These are phyloP conservation scores for Lasiurus borealis DNA, from an alignment of 2,113 vertebrate genomes.

Conservation along the genomic window DNA sequence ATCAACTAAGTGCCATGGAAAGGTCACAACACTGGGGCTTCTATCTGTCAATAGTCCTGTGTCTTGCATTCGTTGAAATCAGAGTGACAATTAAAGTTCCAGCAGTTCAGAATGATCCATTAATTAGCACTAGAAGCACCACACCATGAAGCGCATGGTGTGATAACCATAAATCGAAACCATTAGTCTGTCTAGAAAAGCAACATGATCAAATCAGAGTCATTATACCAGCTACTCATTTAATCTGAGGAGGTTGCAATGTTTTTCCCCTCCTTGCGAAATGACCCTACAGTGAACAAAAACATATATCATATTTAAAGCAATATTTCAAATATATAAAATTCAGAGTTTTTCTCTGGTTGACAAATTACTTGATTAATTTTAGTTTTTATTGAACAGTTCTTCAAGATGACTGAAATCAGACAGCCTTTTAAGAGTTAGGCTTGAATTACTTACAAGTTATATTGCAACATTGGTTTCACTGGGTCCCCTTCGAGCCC, in stretches of 20 bases:
- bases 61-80: slow-evolving; percentile 77
- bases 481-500: neutral
- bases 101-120: slow-evolving; percentile 85
- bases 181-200: slow-evolving; percentile 89
- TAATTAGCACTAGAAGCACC: slow-evolving; percentile 87
- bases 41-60: slow-evolving; percentile 66
- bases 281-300: neutral
- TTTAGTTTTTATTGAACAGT: neutral
- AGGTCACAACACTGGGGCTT: slow-evolving; percentile 50
- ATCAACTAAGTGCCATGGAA: neutral
- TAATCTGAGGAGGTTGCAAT: slow-evolving; percentile 78
- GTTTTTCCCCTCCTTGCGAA: slow-evolving; percentile 74
- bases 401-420: neutral
- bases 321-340: neutral
- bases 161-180: slow-evolving; percentile 89
- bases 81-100: slow-evolving; percentile 83
- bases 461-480: neutral
- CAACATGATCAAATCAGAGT: slow-evolving; percentile 86
- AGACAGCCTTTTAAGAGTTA: neutral
- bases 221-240: slow-evolving; percentile 86
- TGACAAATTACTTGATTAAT: slow-evolving; percentile 22
- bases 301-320: neutral
- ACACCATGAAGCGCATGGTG: slow-evolving; percentile 86
- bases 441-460: neutral
- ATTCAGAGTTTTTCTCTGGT: neutral